Conservation (phyloP, 2,113 vertebrate species). For the Tauraco erythrolophus region DNA sequence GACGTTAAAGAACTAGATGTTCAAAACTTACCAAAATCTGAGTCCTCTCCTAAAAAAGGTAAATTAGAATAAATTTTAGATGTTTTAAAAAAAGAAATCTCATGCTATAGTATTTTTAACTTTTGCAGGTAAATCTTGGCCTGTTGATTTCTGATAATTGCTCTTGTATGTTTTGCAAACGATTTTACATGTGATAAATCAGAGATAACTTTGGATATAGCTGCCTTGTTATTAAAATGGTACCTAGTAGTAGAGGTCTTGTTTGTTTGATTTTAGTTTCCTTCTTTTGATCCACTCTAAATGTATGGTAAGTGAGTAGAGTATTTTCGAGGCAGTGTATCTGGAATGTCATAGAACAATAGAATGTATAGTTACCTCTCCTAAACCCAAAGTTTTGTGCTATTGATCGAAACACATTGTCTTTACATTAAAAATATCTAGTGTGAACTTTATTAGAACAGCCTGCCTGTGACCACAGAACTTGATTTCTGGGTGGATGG, state of each 20-base stretch:
- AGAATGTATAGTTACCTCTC: not conserved
- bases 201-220: not conserved
- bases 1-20: conserved; percentile 84
- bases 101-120: not conserved
- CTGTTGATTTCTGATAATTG: not conserved
- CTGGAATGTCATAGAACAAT: not conserved
- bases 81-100: not conserved
- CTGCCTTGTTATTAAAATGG: not conserved
- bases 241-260: not conserved
- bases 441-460: not conserved
- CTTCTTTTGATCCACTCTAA: not conserved
- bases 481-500: not conserved
- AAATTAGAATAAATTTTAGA: conserved; percentile 29
- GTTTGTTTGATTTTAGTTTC: not conserved
- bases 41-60: conserved; percentile 87
- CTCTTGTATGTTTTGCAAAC: not conserved
- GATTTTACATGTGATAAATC: not conserved
- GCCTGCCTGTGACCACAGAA: not conserved
- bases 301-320: not conserved
- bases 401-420: not conserved
- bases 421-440: not conserved
- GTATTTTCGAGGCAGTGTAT: not conserved
- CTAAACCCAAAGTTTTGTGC: not conserved
- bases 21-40: conserved; percentile 79
- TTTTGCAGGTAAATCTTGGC: not conserved